Evolutionary conservation across 2,888 invertebrate species (phyloP).

Genomic region (Galerucella calmariensis): DNA sequence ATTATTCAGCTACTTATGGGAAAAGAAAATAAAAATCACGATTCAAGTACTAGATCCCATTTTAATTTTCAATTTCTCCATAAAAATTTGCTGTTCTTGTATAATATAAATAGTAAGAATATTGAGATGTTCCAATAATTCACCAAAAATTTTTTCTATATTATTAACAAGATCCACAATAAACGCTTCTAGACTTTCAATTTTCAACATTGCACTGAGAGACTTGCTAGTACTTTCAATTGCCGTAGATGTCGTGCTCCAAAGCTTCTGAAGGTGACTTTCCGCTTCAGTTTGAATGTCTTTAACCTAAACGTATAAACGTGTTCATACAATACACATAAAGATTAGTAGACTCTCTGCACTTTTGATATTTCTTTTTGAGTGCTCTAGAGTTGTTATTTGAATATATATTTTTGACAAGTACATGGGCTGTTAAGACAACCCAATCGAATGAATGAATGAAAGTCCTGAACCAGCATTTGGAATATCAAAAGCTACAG

Average conservation of each 20-base stretch:
- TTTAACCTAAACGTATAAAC: background rate
- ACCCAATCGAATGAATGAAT: too few species aligned
- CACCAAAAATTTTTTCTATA: background rate
- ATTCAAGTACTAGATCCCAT: background rate
- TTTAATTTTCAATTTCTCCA: conserved; percentile 14
- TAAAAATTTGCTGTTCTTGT: conserved; percentile 15
- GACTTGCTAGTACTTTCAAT: background rate
- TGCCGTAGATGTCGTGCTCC: background rate
- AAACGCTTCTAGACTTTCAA: background rate
- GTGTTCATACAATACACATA: background rate
- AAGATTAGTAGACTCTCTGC: background rate
- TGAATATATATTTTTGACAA: too few species aligned
- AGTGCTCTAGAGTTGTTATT: too few species aligned
- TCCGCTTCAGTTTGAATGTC: background rate
- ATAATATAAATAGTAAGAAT: conserved; percentile 2
- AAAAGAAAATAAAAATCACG: background rate
- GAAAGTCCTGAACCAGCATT: too few species aligned
- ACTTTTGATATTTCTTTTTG: too few species aligned
- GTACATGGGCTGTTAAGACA: too few species aligned
- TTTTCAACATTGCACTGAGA: background rate
- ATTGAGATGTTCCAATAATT: conserved; percentile 2
- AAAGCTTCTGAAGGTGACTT: background rate
- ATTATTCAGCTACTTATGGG: too few species aligned
- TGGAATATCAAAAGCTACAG: too few species aligned
- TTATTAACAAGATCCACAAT: background rate